Evolutionary conservation across 2,113 vertebrate genomes (phyloP), one percentile per base, ranked within the genome.

Genomic region (Myiopsitta monachus): DNA sequence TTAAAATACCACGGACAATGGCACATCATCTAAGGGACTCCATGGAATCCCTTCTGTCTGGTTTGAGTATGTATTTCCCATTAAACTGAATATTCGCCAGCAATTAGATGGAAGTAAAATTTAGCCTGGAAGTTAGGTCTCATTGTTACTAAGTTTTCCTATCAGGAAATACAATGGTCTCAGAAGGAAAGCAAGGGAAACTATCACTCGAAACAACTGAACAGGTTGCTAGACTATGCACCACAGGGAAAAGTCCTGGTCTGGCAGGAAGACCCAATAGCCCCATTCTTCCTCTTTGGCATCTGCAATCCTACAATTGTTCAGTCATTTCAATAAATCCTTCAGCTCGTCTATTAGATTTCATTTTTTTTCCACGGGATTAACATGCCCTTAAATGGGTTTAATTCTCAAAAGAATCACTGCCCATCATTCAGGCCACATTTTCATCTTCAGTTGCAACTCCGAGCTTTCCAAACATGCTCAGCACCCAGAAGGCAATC

Each of bases 231-330:
- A 33, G 52, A 79, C 28, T 24, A 69, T 83, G 87, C 64, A 75
- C 64, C 18, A 36, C 15, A 72, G 90, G 75, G 75, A 93, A 30
- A 73, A 90, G 61, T 61, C 43, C 86, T 84, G 90, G 87, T 69
- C 90, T 88, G 86, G 52, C 95, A 94, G 94, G 96, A 96, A 93
- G 90, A 69, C 44, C 89, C 89, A 87, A 52, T 27, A 92, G 92
- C 90, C 31, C 83, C 64, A 43, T 84, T 95, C 76, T 96, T 96
- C 95, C 94, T 97, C 88, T 95, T 89, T 91, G 96, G 94, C 94
- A 96, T 73, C 69, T 82, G 80, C 5, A 11, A 78, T 66, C 38
- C 80, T 33, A 41, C 69, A 96, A 85, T 89, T 76, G 57, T 74
- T 91, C 88, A 57, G 66, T 82, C 69, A 83, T 73, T 81, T 87